Evolutionary conservation across 1,140 invertebrate species (phyloP).

Genomic region (Drosophila kepulauana): DNA sequence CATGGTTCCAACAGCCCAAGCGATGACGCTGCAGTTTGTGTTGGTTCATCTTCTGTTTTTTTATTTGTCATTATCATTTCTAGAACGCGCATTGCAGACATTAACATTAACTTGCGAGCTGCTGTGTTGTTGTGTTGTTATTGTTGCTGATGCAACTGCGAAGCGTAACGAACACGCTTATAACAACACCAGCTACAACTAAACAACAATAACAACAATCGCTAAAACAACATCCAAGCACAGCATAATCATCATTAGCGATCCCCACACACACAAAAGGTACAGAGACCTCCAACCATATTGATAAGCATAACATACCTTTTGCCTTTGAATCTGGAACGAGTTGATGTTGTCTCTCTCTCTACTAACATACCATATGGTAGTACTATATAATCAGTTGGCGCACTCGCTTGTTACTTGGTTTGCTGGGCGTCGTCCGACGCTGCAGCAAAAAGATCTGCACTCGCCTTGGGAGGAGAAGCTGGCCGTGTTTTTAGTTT

Average conservation of each 20-base stretch:
- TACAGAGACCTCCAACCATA: conserved; percentile 24
- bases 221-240: conserved; percentile 54
- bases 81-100: conserved; percentile 67
- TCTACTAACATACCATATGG: neutral
- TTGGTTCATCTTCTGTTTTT: conserved; percentile 26
- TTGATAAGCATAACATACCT: conserved; percentile 46
- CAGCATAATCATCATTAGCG: conserved; percentile 76
- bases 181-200: conserved; percentile 50
- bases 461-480: conserved; percentile 26
- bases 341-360: neutral
- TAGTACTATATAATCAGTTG: conserved; percentile 59
- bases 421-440: conserved; percentile 26
- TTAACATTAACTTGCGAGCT: conserved; percentile 58
- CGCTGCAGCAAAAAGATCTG: neutral
- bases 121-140: conserved; percentile 25
- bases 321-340: conserved; percentile 18
- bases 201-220: conserved; percentile 42
- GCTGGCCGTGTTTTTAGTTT: conserved; percentile 20
- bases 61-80: conserved; percentile 72
- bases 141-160: conserved; percentile 74
- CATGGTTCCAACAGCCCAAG: conserved; percentile 33
- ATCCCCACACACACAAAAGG: conserved; percentile 6
- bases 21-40: conserved; percentile 48
- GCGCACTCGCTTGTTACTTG: conserved; percentile 63
- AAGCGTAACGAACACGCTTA: conserved; percentile 82